Base-by-base conservation (phyloP, 2,797 vertebrate genomes). In the Catamblyrhynchus diadema region DNA sequence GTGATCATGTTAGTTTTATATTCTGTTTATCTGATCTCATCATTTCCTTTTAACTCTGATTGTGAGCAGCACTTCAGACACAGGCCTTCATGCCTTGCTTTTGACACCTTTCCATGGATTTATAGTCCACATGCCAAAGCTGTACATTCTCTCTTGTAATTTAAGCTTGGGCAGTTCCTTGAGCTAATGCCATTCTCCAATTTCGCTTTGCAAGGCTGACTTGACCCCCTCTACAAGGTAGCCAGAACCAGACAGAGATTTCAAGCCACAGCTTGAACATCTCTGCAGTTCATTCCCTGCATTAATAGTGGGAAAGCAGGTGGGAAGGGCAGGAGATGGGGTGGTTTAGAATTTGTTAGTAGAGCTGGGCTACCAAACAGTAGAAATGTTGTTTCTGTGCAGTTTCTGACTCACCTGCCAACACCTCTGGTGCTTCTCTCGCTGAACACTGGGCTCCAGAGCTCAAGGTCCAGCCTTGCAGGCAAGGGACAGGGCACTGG, bases 91-190 rank as follows among this genome's bases (percentile, higher is more conserved):
- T 56, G 73, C 77, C 48, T 77, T 0, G 0, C 9, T 42, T 85
- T 48, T 77, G 88, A 84, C 78, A 70, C 74, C 78, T 42, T 90
- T 67, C 86, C 67, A 3, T 8, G 47, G 93, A 88, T 90, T 95
- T 89, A 66, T 47, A 77, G 88, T 54, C 64, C 65, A 54, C 88
- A 87, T 94, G 79, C 94, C 86, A 65, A 87, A 95, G 65, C 6
- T 66, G 92, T 65, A 92, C 92, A 67, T 85, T 88, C 86, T 64
- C 81, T 89, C 74, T 84, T 0, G 39, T 92, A 81, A 87, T 64
- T 92, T n/a, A 90, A 87, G 72, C 78, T 81, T 4, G 21, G 14
- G n/a, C 88, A 23, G 82, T 75, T 88, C 90, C 82, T 84, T 88
- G 59, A 83, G 60, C 88, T 66, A 66, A 28, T 32, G 74, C 86